These are phyloP conservation scores for Zootermopsis nevadensis DNA, from an alignment of 2,888 invertebrate genomes.

Conservation along the genomic window DNA sequence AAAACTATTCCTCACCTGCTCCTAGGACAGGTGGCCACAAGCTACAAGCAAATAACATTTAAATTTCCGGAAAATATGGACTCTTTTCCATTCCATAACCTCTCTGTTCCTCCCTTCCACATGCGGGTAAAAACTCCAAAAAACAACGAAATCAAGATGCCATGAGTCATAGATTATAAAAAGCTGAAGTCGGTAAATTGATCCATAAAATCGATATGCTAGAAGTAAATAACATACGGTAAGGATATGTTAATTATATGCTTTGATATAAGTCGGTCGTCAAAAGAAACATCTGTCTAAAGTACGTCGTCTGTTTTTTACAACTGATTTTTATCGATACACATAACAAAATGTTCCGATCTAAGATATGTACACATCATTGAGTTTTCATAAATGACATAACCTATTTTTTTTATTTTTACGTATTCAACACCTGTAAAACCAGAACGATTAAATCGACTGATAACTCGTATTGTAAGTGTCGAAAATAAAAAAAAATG, in stretches of 20 bases:
- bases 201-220: not conserved
- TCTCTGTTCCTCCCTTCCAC: not conserved
- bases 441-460: not conserved
- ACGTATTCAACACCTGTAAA: not conserved
- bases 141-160: not conserved
- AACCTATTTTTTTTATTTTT: not conserved
- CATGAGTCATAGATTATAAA: not conserved
- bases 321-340: not conserved
- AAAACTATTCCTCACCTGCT: constrained; percentile 27
- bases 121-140: not conserved
- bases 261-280: not conserved
- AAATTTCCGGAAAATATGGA: constrained; percentile 5
- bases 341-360: constrained; percentile 19
- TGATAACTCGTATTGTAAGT: not conserved
- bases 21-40: constrained; percentile 17
- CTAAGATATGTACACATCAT: constrained; percentile 10
- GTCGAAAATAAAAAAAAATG: not conserved
- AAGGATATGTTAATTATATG: not conserved
- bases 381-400: constrained; percentile 15
- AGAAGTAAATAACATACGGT: not conserved
- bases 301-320: not conserved
- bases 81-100: not conserved
- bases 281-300: constrained; percentile 1
- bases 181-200: not conserved
- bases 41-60: not conserved